These are phyloP conservation scores for Triplophysa rosa DNA, from an alignment of 2,113 vertebrate genomes.

Conservation along the genomic window DNA sequence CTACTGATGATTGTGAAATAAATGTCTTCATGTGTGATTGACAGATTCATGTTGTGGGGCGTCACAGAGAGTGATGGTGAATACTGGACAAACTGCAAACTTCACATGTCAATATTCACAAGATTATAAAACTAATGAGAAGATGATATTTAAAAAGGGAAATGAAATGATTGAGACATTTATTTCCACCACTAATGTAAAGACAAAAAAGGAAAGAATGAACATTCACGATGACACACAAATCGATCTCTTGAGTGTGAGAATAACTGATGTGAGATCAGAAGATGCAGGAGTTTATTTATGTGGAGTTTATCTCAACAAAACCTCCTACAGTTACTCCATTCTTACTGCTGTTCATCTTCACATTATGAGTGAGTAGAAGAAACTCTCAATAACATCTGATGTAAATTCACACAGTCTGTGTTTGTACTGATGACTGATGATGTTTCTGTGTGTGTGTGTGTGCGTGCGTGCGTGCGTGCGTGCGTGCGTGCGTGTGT, in stretches of 20 bases:
- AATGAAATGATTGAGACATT: neutral
- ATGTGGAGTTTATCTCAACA: neutral
- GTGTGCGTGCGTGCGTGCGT: no score
- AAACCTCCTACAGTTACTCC: neutral
- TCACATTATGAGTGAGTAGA: neutral
- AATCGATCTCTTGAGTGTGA: neutral
- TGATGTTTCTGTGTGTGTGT: no score
- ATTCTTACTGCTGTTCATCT: neutral
- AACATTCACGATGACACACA: neutral
- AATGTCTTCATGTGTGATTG: neutral
- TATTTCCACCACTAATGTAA: neutral
- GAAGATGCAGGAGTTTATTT: conserved; percentile 31
- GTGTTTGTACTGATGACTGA: no score
- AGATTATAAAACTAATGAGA: neutral
- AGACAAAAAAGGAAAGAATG: neutral
- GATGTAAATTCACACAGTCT: neutral
- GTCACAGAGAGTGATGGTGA: neutral
- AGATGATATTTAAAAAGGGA: neutral
- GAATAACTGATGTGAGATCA: neutral
- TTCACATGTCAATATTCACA: neutral
- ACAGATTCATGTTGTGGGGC: conserved; percentile 1
- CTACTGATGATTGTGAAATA: no score
- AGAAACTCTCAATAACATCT: neutral
- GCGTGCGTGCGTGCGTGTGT: no score
- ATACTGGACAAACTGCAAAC: neutral